Conservation (phyloP, 2,888 invertebrate species). For the Epistrophe grossulariae region DNA sequence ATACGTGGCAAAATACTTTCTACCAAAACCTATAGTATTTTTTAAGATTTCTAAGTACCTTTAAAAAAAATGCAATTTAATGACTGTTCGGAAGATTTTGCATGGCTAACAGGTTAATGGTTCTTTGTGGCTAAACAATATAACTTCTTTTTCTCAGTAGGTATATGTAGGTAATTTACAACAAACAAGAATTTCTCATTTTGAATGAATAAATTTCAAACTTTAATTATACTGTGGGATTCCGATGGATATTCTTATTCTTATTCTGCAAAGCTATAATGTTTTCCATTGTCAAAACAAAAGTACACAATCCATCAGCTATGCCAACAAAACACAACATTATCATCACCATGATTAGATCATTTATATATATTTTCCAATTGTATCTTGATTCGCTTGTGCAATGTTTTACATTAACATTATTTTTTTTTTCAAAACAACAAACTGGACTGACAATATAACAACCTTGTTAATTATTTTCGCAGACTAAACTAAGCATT, state of each 20-base stretch:
- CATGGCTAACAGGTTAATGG: conserved; percentile 1
- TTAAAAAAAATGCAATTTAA: neutral
- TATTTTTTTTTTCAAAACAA: conserved; percentile 6
- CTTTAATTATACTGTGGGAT: conserved; percentile 16
- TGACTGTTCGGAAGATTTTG: neutral
- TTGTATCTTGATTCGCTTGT: neutral
- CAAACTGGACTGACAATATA: neutral
- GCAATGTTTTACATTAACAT: conserved; percentile 25
- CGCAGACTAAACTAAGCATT: neutral
- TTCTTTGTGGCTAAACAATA: neutral
- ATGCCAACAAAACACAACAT: neutral
- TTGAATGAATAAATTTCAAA: conserved; percentile 16
- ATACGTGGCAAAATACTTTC: neutral
- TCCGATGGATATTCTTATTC: conserved; percentile 10
- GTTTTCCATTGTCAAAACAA: conserved; percentile 30
- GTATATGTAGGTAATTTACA: neutral
- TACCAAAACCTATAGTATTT: too few relatives aligned
- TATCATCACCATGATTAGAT: conserved; percentile 3
- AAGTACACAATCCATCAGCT: conserved; percentile 34
- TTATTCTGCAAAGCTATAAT: neutral
- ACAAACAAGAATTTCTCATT: neutral
- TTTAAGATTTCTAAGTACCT: neutral
- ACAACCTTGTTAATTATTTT: conserved; percentile 22
- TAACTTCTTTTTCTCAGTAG: neutral
- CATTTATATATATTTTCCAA: neutral